Percentiles rank a stretch among this genome's conserved stretches.
Conservation (phyloP, 2,888 invertebrate genomes). For the Anorthoa munda region DNA sequence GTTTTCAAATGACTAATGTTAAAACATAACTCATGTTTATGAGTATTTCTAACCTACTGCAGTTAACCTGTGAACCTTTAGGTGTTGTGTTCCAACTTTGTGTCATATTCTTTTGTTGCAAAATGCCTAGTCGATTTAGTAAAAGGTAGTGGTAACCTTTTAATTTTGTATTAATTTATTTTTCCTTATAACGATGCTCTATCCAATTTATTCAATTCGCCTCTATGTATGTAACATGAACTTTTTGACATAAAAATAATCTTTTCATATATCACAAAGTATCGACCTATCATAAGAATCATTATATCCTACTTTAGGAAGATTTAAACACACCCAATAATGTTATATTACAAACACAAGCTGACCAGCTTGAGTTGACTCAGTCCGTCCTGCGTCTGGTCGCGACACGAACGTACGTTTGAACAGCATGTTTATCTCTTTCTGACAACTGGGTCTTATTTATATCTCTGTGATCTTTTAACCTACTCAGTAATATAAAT, state of each 20-base stretch:
- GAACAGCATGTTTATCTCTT: too few relatives aligned
- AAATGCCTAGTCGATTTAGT: background rate
- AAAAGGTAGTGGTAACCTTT: background rate
- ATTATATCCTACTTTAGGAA: too few relatives aligned
- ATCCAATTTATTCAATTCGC: background rate
- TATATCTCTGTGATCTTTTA: too few relatives aligned
- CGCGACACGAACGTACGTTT: too few relatives aligned
- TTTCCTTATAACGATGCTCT: constrained; percentile 15
- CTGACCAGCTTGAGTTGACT: too few relatives aligned
- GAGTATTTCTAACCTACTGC: background rate
- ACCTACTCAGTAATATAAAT: too few relatives aligned
- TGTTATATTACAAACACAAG: too few relatives aligned
- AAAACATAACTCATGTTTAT: constrained; percentile 12
- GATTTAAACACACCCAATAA: too few relatives aligned
- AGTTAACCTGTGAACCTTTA: background rate
- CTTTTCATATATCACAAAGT: background rate
- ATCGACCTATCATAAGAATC: too few relatives aligned
- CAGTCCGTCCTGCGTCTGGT: too few relatives aligned
- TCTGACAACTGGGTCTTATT: too few relatives aligned
- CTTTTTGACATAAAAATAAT: background rate
- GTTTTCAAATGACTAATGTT: constrained; percentile 38
- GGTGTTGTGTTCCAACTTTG: constrained; percentile 45
- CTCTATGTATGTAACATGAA: background rate
- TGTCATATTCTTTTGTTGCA: constrained; percentile 12
- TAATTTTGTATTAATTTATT: background rate